Percentiles rank a stretch among this genome's conserved stretches.
These are phyloP conservation scores for Lophotriccus pileatus DNA, from an alignment of 2,797 vertebrate species.

Conservation along the genomic window DNA sequence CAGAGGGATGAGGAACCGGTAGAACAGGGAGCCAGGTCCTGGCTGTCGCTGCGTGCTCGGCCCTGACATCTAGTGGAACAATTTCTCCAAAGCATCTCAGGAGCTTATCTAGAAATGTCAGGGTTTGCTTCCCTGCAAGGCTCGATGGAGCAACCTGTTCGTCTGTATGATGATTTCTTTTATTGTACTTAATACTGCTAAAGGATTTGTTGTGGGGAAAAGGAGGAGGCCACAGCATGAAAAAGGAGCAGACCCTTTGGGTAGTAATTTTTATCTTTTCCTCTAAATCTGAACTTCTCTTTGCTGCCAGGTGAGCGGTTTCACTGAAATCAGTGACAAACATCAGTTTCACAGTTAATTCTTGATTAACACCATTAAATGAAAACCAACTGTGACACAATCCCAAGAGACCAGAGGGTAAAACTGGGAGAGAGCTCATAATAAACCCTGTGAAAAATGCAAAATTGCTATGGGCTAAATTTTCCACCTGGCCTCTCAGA, in stretches of 20 bases:
- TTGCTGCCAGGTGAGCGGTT: background rate
- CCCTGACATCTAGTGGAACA: slow-evolving; percentile 76
- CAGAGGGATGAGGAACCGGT: accelerated
- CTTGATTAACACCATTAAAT: slow-evolving; percentile 58
- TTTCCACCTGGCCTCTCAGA: slow-evolving; percentile 58
- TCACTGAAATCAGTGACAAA: background rate
- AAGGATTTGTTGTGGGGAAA: background rate
- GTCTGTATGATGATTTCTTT: background rate
- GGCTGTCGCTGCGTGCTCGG: slow-evolving; percentile 43
- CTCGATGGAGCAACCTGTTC: background rate
- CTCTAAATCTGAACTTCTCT: background rate
- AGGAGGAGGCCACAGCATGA: background rate
- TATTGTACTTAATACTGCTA: background rate
- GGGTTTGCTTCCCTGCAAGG: background rate
- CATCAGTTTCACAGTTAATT: slow-evolving; percentile 28
- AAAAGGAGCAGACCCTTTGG: background rate
- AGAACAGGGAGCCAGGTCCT: background rate
- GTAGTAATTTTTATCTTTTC: background rate
- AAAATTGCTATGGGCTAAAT: slow-evolving; percentile 57
- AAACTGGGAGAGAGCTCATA: slow-evolving; percentile 48
- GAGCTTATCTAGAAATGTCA: background rate
- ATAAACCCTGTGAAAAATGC: slow-evolving; percentile 53
- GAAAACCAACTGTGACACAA: slow-evolving; percentile 9
- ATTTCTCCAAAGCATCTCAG: slow-evolving; percentile 25
- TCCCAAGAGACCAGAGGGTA: slow-evolving; percentile 16